Evolutionary conservation across 1,140 invertebrate genomes (phyloP).

Genomic region (Plodia interpunctella): DNA sequence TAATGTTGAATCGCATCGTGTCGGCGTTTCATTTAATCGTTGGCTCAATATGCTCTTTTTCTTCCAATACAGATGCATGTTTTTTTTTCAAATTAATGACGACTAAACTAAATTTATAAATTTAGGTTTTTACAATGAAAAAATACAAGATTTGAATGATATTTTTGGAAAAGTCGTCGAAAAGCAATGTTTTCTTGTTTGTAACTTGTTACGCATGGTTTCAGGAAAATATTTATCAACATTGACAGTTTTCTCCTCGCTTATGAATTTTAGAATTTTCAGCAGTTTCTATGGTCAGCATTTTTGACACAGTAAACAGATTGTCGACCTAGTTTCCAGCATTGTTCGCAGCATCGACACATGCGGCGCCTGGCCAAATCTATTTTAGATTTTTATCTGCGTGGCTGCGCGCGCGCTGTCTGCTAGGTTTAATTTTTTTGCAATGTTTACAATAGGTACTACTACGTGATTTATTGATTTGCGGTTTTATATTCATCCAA

Average conservation of each 20-base stretch:
- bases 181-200: too few relatives aligned
- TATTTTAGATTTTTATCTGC: conserved; percentile 62
- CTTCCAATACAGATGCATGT: too few relatives aligned
- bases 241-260: not conserved
- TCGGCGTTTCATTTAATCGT: not conserved
- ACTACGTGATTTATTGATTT: too few relatives aligned
- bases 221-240: too few relatives aligned
- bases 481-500: too few relatives aligned
- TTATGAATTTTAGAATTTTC: not conserved
- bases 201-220: too few relatives aligned
- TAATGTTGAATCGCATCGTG: not conserved
- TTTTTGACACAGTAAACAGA: conserved; percentile 63
- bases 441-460: conserved; percentile 38
- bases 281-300: conserved; percentile 25
- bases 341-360: conserved; percentile 49
- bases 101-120: too few relatives aligned
- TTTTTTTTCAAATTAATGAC: too few relatives aligned
- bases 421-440: conserved; percentile 46
- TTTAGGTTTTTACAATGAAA: too few relatives aligned
- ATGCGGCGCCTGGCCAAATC: conserved; percentile 62
- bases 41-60: too few relatives aligned
- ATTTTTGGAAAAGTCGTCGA: too few relatives aligned
- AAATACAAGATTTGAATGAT: too few relatives aligned
- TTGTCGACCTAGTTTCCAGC: conserved; percentile 61
- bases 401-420: conserved; percentile 38